Evolutionary conservation across 2,797 vertebrate genomes (phyloP), one percentile per base, ranked within the genome.

Genomic region (Halcyon leucocephala): DNA sequence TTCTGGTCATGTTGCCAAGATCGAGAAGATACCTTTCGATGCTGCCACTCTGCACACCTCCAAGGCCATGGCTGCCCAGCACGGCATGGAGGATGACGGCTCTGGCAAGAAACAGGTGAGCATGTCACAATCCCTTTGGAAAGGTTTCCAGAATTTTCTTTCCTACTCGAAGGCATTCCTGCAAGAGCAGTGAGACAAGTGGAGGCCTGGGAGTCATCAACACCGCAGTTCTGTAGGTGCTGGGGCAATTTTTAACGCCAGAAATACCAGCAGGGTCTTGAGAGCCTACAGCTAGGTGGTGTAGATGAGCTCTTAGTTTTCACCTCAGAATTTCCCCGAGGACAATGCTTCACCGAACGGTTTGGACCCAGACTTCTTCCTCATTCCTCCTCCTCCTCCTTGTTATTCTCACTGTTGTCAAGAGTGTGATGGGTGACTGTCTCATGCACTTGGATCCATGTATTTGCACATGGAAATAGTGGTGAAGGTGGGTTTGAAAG

Each of bases 11-110:
- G 98, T 99, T 19, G 99, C 99, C 97, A 99, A 98, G 58, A 99
- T 99, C 1, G 98, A 99, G 96, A 99, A 99, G 62, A 98, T 99
- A 62, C 97, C 98, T 3, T 99, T 99, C 2, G 99, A 99, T 2
- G 99, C 98, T 0, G 96, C 99, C 96, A 98, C 96, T 4, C 98
- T 99, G 79, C 99, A 99, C 88, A 98, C 98, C 12, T 99, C 99
- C 14, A 83, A 97, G 1, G 98, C 99, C 91, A 99, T 99, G 99
- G 99, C 99, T 0, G 99, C 99, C 60, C 99, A 99, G 97, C 99
- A 99, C 0, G 98, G 99, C 81, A 99, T 99, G 99, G 99, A 99
- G 91, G 99, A 99, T 1, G 98, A 99, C 0, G 99, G 99, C 92
- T 98, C 92, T 0, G 99, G 99, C 89, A 98, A 98, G 95, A 99